Evolutionary conservation across 2,888 invertebrate species (phyloP).

Genomic region (Himalopsyche tibetana): DNA sequence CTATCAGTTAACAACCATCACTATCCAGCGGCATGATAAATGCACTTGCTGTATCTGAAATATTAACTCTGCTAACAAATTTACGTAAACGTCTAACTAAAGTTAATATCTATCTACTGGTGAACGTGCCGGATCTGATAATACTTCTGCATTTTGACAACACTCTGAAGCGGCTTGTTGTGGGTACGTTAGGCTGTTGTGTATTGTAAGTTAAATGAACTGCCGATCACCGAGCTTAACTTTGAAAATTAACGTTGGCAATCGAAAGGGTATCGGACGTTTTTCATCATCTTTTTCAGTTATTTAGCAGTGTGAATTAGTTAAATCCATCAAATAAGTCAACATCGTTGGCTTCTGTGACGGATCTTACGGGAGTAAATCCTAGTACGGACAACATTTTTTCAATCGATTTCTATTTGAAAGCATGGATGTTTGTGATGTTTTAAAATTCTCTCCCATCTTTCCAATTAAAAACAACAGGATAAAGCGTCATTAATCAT

Average conservation of each 20-base stretch:
- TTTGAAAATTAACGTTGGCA: background rate
- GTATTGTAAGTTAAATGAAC: background rate
- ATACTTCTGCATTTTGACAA: constrained; percentile 27
- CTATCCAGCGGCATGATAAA: constrained; percentile 3
- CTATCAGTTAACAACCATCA: constrained; percentile 26
- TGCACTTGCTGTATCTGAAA: constrained; percentile 38
- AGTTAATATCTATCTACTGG: constrained; percentile 23
- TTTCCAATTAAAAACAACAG: too few relatives aligned
- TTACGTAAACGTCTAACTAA: constrained; percentile 23
- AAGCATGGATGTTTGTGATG: too few relatives aligned
- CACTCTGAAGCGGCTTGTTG: background rate
- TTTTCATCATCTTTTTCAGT: too few relatives aligned
- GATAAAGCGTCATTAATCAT: too few relatives aligned
- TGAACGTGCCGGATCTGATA: constrained; percentile 41
- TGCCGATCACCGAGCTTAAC: background rate
- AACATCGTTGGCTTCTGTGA: too few relatives aligned
- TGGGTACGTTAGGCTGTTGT: background rate
- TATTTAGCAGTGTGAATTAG: too few relatives aligned
- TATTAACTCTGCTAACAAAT: constrained; percentile 38
- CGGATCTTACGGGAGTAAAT: too few relatives aligned
- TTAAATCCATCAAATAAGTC: too few relatives aligned
- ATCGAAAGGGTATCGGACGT: too few relatives aligned
- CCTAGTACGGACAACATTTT: too few relatives aligned
- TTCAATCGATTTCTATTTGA: too few relatives aligned
- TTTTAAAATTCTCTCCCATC: too few relatives aligned